These are phyloP conservation scores for Orthosia gracilis DNA, from an alignment of 2,888 invertebrate species.

Conservation along the genomic window DNA sequence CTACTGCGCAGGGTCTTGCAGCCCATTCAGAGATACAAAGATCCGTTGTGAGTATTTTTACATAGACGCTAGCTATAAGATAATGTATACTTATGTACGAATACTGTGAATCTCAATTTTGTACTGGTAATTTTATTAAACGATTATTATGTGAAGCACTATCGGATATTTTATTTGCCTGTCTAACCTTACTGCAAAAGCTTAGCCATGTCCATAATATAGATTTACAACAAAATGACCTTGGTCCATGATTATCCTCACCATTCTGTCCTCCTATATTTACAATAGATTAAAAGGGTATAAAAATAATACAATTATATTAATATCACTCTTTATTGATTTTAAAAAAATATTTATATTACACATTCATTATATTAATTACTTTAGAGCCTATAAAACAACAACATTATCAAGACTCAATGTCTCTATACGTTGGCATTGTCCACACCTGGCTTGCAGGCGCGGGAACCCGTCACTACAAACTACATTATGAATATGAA, in stretches of 20 bases:
- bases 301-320: constrained; percentile 71
- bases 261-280: background rate
- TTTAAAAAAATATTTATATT: constrained; percentile 91
- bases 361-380: constrained; percentile 87
- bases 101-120: constrained; percentile 66
- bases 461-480: constrained; percentile 68
- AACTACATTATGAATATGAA: constrained; percentile 81
- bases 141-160: constrained; percentile 53
- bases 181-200: background rate
- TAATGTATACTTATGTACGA: constrained; percentile 39
- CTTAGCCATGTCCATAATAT: background rate
- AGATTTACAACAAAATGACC: background rate
- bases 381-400: constrained; percentile 86
- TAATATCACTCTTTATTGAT: constrained; percentile 91
- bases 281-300: background rate
- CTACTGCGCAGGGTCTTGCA: too few relatives aligned
- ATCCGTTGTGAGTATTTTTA: too few relatives aligned
- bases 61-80: constrained; percentile 40
- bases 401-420: constrained; percentile 83
- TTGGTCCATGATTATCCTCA: background rate
- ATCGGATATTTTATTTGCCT: constrained; percentile 38
- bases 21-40: too few relatives aligned
- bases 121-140: constrained; percentile 65
- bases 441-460: constrained; percentile 60
- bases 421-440: constrained; percentile 77